phyloP scores from a whole-genome alignment of 2,888 invertebrate species.

The Drosophila siamana region DNA sequence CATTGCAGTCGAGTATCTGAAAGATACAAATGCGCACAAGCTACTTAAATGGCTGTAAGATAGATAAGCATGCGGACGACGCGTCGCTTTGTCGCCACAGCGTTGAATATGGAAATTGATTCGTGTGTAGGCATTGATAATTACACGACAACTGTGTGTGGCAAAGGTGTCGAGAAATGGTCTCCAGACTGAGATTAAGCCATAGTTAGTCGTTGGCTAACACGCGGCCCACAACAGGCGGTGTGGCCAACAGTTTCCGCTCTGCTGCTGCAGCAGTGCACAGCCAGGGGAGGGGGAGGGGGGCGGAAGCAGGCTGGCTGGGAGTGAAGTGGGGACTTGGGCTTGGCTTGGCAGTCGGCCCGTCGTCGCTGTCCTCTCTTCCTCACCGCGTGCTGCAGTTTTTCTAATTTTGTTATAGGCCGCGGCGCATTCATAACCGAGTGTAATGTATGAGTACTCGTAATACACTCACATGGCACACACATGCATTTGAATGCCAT shows the following conservation, averaged over 20 bases:
- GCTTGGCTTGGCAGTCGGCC: slow-evolving; percentile 34
- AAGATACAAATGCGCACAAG: not conserved
- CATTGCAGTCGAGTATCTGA: not conserved
- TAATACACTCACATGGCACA: slow-evolving; percentile 6
- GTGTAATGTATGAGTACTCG: slow-evolving; percentile 14
- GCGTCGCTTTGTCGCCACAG: slow-evolving; percentile 10
- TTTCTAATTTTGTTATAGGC: slow-evolving; percentile 56
- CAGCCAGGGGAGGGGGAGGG: not conserved
- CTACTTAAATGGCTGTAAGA: slow-evolving; percentile 2
- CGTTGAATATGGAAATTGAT: slow-evolving; percentile 16
- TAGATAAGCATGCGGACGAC: not conserved
- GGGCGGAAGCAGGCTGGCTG: not conserved
- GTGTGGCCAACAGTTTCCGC: slow-evolving; percentile 65
- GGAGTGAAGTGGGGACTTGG: not conserved
- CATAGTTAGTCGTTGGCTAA: slow-evolving; percentile 22
- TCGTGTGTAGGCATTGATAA: slow-evolving; percentile 55
- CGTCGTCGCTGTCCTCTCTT: not conserved
- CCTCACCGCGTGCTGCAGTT: slow-evolving; percentile 27
- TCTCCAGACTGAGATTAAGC: slow-evolving; percentile 31
- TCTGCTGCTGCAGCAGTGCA: slow-evolving; percentile 35
- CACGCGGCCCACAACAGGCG: slow-evolving; percentile 14
- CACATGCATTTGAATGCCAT: slow-evolving; percentile 36
- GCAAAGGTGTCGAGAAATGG: slow-evolving; percentile 49
- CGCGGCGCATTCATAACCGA: slow-evolving; percentile 33
- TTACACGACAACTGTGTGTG: slow-evolving; percentile 30